Evolutionary conservation across 2,888 invertebrate genomes (phyloP).

Genomic region (Tigriopus californicus): DNA sequence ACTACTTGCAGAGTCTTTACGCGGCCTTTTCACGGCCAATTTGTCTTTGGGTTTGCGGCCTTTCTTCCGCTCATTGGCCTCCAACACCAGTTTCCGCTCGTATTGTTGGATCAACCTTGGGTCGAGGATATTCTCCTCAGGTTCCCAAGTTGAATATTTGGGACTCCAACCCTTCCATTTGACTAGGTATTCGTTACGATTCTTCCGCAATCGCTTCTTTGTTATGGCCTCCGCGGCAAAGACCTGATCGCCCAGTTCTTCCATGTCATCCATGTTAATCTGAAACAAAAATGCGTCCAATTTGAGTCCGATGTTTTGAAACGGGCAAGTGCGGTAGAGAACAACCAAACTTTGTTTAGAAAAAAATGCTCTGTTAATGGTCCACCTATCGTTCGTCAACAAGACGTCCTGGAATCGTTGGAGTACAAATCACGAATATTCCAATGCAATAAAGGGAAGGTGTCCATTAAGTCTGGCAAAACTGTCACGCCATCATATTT

Average conservation of each 20-base stretch:
- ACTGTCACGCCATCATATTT: too few relatives aligned
- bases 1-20: not conserved
- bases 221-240: constrained; percentile 93
- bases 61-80: not conserved
- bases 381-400: too few relatives aligned
- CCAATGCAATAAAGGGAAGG: too few relatives aligned
- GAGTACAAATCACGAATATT: too few relatives aligned
- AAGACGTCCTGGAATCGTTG: too few relatives aligned
- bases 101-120: constrained; percentile 14
- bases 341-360: too few relatives aligned
- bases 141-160: constrained; percentile 15
- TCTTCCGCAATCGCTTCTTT: constrained; percentile 67
- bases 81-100: constrained; percentile 6
- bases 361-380: too few relatives aligned
- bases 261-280: not conserved
- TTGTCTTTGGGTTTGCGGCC: constrained; percentile 1
- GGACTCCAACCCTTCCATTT: constrained; percentile 16
- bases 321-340: too few relatives aligned
- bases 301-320: too few relatives aligned
- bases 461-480: too few relatives aligned
- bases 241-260: constrained; percentile 31
- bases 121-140: constrained; percentile 15
- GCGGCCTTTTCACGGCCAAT: not conserved
- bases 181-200: constrained; percentile 13
- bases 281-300: too few relatives aligned